Percentiles rank a stretch among this genome's conserved stretches.
These are phyloP conservation scores for Hydrolagus affinis DNA, from an alignment of 2,113 vertebrate genomes.

Conservation along the genomic window DNA sequence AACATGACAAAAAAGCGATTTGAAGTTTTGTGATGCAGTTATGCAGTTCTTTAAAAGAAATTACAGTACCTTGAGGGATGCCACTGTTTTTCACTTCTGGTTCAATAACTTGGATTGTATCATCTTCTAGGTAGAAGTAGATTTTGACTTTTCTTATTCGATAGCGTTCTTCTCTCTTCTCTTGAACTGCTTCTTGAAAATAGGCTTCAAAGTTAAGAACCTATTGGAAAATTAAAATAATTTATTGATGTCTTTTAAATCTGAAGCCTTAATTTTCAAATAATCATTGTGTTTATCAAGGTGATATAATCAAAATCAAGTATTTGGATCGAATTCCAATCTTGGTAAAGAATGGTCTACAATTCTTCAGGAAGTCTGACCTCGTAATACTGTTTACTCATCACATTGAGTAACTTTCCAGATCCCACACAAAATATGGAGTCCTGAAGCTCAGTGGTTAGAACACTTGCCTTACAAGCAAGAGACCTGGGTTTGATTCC, in stretches of 20 bases:
- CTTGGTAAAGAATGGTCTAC: too few species aligned
- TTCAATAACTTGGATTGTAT: constrained; percentile 84
- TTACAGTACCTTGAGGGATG: constrained; percentile 69
- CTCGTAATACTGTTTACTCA: too few species aligned
- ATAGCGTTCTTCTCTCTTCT: constrained; percentile 59
- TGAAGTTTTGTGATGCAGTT: background rate
- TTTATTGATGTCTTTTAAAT: background rate
- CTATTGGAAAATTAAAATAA: constrained; percentile 48
- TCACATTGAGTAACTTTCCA: too few species aligned
- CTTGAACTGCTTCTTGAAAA: constrained; percentile 64
- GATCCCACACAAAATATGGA: too few species aligned
- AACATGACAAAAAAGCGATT: background rate
- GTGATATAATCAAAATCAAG: too few species aligned
- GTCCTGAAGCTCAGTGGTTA: too few species aligned
- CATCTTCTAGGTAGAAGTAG: constrained; percentile 83
- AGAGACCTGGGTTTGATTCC: too few species aligned
- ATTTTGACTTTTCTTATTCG: constrained; percentile 79
- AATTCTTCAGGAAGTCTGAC: too few species aligned
- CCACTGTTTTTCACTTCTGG: constrained; percentile 70
- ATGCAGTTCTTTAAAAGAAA: background rate
- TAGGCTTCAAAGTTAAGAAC: constrained; percentile 77
- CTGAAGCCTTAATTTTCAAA: background rate
- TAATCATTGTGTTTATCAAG: background rate
- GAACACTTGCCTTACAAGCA: too few species aligned
- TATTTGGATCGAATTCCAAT: too few species aligned